These are phyloP conservation scores for Mamestra configurata DNA, from an alignment of 1,140 invertebrate species.

Conservation along the genomic window DNA sequence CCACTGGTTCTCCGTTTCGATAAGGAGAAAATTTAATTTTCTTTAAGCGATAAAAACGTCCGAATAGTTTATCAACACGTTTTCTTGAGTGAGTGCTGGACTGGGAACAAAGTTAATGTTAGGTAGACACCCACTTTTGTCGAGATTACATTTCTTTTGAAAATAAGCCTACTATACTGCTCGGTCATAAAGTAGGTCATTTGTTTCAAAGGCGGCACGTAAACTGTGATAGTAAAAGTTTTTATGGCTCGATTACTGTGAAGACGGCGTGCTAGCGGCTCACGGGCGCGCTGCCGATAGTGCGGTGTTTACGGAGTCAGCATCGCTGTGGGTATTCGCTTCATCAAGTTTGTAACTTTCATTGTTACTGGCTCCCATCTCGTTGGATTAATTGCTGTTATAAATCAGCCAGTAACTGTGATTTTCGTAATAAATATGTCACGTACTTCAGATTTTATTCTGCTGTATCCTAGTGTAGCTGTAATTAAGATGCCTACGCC, in stretches of 20 bases:
- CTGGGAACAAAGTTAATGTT: conserved; percentile 51
- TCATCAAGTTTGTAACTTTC: conserved; percentile 2
- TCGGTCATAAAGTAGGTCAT: conserved; percentile 66
- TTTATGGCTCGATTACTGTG: conserved; percentile 69
- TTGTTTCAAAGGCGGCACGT: conserved; percentile 74
- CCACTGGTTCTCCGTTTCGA: conserved; percentile 16
- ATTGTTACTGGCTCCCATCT: background rate
- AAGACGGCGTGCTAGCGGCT: conserved; percentile 6
- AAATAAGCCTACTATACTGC: conserved; percentile 62
- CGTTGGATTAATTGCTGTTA: background rate
- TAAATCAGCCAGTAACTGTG: background rate
- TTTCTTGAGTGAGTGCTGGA: conserved; percentile 20
- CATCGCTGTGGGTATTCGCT: background rate
- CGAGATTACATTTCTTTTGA: conserved; percentile 65
- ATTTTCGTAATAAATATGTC: background rate
- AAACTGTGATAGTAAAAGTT: conserved; percentile 79
- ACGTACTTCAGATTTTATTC: too few species aligned
- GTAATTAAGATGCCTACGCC: background rate
- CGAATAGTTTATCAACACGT: conserved; percentile 39
- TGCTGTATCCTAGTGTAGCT: background rate
- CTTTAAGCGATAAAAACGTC: conserved; percentile 50
- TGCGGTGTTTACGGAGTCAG: conserved; percentile 22
- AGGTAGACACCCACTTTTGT: conserved; percentile 36
- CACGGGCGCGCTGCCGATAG: conserved; percentile 25
- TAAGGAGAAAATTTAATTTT: conserved; percentile 56